Percentiles rank a stretch among this genome's conserved stretches.
Conservation (phyloP, 2,888 invertebrate genomes). For the Mystacides longicornis region DNA sequence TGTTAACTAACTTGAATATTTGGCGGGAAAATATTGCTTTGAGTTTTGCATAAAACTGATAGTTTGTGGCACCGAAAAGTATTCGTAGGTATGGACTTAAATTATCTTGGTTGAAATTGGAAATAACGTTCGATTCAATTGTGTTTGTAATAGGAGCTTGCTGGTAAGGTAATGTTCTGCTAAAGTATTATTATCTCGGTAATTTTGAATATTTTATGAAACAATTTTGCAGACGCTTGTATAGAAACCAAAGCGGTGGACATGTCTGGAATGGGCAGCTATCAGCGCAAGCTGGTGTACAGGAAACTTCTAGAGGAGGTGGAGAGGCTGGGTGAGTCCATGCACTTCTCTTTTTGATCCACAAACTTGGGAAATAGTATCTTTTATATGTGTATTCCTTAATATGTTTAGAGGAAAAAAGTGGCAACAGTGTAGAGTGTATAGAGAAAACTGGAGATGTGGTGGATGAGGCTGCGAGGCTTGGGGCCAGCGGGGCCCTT, state of each 20-base stretch:
- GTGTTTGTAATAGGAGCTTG: too few relatives aligned
- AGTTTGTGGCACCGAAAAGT: too few relatives aligned
- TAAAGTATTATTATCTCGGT: too few relatives aligned
- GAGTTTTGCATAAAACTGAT: too few relatives aligned
- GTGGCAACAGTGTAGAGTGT: constrained; percentile 27
- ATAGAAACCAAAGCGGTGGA: too few relatives aligned
- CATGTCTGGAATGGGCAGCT: constrained; percentile 16
- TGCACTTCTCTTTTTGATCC: neutral
- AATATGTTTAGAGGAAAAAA: neutral
- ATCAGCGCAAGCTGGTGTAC: constrained; percentile 18
- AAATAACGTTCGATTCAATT: neutral
- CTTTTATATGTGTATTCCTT: neutral
- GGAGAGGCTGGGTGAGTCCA: constrained; percentile 14
- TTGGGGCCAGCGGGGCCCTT: constrained; percentile 34
- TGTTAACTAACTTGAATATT: too few relatives aligned
- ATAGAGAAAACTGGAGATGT: constrained; percentile 35
- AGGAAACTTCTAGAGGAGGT: constrained; percentile 18
- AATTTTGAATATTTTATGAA: too few relatives aligned
- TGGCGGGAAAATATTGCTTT: too few relatives aligned
- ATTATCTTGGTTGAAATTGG: too few relatives aligned
- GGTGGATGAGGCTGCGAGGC: constrained; percentile 32
- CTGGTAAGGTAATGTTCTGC: too few relatives aligned
- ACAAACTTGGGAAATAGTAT: neutral
- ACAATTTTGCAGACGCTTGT: too few relatives aligned
- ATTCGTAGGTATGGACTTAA: too few relatives aligned